phyloP scores from a whole-genome alignment of 2,113 vertebrate genomes.

The Eptesicus fuscus region DNA sequence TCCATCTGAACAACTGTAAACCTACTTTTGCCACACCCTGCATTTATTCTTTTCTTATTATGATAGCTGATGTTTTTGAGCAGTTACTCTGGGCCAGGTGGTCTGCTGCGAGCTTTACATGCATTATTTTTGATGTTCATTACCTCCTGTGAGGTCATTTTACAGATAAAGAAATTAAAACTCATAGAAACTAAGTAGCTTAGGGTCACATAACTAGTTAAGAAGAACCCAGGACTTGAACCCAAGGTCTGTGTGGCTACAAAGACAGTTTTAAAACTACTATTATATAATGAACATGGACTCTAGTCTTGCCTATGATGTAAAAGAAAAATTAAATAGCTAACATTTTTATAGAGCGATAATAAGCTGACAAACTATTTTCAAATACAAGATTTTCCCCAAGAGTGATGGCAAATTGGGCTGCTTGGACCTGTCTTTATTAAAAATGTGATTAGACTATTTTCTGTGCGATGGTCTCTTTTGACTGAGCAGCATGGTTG shows the following conservation, averaged over 20 bases:
- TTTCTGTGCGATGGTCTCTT: background rate
- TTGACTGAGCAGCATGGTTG: background rate
- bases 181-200: background rate
- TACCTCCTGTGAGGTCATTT: background rate
- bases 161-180: background rate
- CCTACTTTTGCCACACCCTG: background rate
- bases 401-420: background rate
- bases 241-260: background rate
- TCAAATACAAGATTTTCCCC: background rate
- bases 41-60: background rate
- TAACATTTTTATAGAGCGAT: background rate
- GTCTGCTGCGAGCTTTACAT: background rate
- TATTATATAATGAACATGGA: background rate
- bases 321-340: slow-evolving; percentile 1
- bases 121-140: background rate
- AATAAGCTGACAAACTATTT: background rate
- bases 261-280: background rate
- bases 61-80: background rate
- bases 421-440: background rate
- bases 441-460: slow-evolving; percentile 20
- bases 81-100: background rate
- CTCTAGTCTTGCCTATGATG: background rate
- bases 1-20: background rate
- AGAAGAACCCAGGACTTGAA: background rate
- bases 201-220: background rate